Base-by-base conservation (phyloP, 2,113 vertebrate genomes). In the Xyrauchen texanus region DNA sequence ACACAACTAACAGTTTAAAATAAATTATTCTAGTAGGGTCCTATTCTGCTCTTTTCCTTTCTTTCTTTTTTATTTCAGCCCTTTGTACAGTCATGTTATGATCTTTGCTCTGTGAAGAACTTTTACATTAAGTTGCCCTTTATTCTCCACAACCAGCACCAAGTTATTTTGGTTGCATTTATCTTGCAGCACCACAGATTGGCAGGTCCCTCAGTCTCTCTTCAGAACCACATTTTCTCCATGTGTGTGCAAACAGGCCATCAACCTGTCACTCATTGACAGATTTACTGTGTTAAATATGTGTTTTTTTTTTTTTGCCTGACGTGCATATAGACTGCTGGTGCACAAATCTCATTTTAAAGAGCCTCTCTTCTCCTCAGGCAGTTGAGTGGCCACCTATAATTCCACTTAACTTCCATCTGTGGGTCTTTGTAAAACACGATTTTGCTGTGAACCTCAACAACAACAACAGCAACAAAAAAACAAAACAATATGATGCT, bases 281-380 rank as follows among this genome's bases (percentile, higher is more conserved):
- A 71, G 76, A 9, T 79, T 81, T 78, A 84, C 76, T 66, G 60
- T 76, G 52, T 6, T 12, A 79, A 82, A 61, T 52, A 53, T 61
- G 53, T 71, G 68, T 52, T 34, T 34, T 80, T 82, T 77, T 52
- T 34, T 34, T 80, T 82, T 77, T 74, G 45, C 76, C 34, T 57
- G 9, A 78, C 6, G 77, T 66, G 77, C 34, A 72, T 8, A 15
- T 15, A n/a, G 51, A 61, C 64, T n/a, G 47, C 69, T 52, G 13
- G 51, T 83, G 71, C 49, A 67, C 49, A 9, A 52, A 78, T 68
- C 45, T 62, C 8, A 74, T 74, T 55, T 73, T 73, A 45, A 51
- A 74, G 16, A 7, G 11, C 46, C 44, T 62, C 21, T 73, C 15
- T 67, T 62, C 42, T 62, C 46, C 10, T 57, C n/a, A 80, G 77